A percentile compares a stretch with the other conserved stretches of the same genome.
phyloP scores from a whole-genome alignment of 2,113 vertebrate species.

The Mormoops blainvillei region DNA sequence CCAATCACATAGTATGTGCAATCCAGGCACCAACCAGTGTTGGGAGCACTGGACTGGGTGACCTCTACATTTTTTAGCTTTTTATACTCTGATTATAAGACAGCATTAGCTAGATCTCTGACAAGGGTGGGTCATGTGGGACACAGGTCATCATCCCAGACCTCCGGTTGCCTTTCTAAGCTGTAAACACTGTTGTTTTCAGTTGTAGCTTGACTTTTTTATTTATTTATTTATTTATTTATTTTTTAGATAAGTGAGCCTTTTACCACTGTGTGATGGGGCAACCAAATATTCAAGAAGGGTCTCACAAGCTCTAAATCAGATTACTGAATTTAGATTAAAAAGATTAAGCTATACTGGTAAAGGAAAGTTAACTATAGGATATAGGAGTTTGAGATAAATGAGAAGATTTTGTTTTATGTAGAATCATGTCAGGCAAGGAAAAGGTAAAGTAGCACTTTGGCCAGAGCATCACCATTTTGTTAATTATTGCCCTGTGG shows the following conservation, averaged over 20 bases:
- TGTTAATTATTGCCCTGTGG: background rate
- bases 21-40: background rate
- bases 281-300: background rate
- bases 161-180: background rate
- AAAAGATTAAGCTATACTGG: background rate
- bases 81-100: background rate
- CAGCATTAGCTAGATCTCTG: background rate
- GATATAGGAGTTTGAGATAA: background rate
- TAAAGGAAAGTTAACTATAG: background rate
- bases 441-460: background rate
- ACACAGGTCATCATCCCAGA: background rate
- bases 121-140: background rate
- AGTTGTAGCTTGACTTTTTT: background rate
- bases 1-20: background rate
- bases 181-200: background rate
- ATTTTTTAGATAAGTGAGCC: background rate
- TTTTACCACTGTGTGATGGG: background rate
- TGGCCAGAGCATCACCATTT: background rate
- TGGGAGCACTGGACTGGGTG: background rate
- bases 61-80: background rate
- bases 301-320: background rate
- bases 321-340: background rate
- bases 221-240: too few relatives aligned
- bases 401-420: background rate
- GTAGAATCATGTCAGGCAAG: background rate